A percentile compares a stretch with the other conserved stretches of the same genome.
Evolutionary conservation across 2,113 vertebrate species (phyloP).

Genomic region (Crocuta crocuta): DNA sequence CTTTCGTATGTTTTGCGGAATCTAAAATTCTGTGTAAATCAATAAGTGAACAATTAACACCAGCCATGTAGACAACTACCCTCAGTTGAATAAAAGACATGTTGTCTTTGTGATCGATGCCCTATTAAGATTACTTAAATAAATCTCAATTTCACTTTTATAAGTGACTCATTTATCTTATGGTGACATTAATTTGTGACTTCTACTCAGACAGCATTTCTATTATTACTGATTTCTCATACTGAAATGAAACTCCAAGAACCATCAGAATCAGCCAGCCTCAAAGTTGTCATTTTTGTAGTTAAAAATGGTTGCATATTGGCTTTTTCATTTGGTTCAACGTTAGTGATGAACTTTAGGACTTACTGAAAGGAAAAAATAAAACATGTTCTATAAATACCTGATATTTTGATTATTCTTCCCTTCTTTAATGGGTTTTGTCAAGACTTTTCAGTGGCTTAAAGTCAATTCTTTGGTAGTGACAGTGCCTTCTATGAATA

Average conservation of each 20-base stretch:
- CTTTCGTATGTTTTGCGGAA: background rate
- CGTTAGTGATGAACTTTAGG: constrained; percentile 56
- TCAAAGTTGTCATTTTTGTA: background rate
- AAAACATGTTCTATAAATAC: constrained; percentile 75
- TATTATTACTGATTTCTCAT: constrained; percentile 41
- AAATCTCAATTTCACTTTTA: background rate
- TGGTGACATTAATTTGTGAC: constrained; percentile 49
- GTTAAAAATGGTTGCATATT: background rate
- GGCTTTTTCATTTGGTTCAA: constrained; percentile 18
- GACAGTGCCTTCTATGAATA: constrained; percentile 83
- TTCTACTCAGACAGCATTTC: constrained; percentile 37
- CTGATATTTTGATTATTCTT: constrained; percentile 73
- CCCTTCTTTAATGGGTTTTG: constrained; percentile 79
- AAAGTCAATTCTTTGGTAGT: constrained; percentile 67
- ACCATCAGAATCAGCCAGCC: constrained; percentile 49
- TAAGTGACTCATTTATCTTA: background rate
- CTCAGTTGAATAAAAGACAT: background rate
- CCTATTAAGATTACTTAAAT: background rate
- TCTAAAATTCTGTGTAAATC: background rate
- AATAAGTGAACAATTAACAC: background rate
- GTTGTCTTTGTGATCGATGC: background rate
- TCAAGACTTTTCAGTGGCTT: constrained; percentile 78
- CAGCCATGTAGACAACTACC: background rate
- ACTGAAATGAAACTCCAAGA: background rate
- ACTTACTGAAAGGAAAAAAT: constrained; percentile 71